A percentile compares a stretch with the other conserved stretches of the same genome.
Conservation (phyloP, 2,888 invertebrate species). For the Bombyx huttoni region DNA sequence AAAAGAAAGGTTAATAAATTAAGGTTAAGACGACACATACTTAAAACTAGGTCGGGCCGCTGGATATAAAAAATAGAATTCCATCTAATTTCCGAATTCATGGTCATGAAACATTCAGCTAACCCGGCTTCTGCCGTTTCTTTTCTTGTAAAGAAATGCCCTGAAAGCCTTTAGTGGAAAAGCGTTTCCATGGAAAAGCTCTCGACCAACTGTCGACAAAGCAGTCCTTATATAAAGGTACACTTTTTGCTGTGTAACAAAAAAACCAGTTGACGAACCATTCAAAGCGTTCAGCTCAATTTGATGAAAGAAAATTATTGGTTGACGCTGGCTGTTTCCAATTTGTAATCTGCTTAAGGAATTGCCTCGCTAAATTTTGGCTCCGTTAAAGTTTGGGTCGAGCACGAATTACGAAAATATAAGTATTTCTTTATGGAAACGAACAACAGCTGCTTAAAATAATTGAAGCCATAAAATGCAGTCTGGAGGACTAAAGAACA, state of each 20-base stretch:
- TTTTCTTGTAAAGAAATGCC: slow-evolving; percentile 26
- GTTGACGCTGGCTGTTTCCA: background rate
- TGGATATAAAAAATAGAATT: background rate
- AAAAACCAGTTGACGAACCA: background rate
- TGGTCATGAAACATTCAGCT: slow-evolving; percentile 5
- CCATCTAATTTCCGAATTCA: background rate
- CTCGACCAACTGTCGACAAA: slow-evolving; percentile 7
- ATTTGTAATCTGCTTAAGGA: too few species aligned
- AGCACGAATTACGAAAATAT: too few species aligned
- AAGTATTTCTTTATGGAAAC: too few species aligned
- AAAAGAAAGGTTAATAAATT: too few species aligned
- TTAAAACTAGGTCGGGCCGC: too few species aligned
- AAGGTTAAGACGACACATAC: too few species aligned
- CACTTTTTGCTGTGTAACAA: slow-evolving; percentile 1
- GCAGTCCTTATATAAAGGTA: background rate
- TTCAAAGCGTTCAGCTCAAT: background rate
- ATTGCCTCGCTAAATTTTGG: too few species aligned
- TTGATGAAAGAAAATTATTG: background rate
- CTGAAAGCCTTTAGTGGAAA: slow-evolving; percentile 24
- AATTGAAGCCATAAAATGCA: too few species aligned
- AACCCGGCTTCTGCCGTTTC: slow-evolving; percentile 14
- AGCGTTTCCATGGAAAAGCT: slow-evolving; percentile 22
- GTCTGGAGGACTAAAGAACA: too few species aligned
- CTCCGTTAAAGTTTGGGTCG: too few species aligned
- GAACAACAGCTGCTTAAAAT: too few species aligned